These are phyloP conservation scores for Cotesia glomerata DNA, from an alignment of 1,140 invertebrate species.

Conservation along the genomic window DNA sequence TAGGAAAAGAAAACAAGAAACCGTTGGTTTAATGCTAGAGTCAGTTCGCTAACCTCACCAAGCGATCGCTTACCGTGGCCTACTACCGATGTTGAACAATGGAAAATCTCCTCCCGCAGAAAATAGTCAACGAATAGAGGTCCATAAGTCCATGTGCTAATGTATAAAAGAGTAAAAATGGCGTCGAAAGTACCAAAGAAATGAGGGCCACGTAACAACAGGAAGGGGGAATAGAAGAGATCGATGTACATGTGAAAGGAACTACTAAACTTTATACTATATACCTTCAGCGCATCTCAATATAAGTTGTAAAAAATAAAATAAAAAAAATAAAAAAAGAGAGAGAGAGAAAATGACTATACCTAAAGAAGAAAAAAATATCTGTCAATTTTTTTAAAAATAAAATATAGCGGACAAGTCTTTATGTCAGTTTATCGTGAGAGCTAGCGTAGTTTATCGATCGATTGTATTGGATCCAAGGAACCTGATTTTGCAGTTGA, in stretches of 20 bases:
- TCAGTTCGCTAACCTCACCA: slow-evolving; percentile 28
- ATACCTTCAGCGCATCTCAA: not conserved
- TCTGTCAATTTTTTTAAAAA: too few relatives aligned
- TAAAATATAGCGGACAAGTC: too few relatives aligned
- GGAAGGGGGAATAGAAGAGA: not conserved
- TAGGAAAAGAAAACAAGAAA: slow-evolving; percentile 9
- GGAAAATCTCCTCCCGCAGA: slow-evolving; percentile 9
- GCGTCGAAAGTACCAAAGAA: not conserved
- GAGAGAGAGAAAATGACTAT: not conserved
- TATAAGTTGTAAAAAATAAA: not conserved
- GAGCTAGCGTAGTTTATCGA: too few relatives aligned
- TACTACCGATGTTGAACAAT: slow-evolving; percentile 27
- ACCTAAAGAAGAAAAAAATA: not conserved
- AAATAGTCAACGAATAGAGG: not conserved
- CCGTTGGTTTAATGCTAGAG: slow-evolving; percentile 5
- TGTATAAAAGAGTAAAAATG: not conserved
- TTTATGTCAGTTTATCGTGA: too few relatives aligned
- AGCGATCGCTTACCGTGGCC: slow-evolving; percentile 21
- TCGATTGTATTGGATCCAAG: too few relatives aligned
- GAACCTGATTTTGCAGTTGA: too few relatives aligned
- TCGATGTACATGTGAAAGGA: not conserved
- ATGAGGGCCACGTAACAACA: not conserved
- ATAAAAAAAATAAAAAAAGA: not conserved
- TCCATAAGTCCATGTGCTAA: not conserved
- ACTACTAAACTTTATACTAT: not conserved